Evolutionary conservation across 2,797 vertebrate genomes (phyloP).

Genomic region (Thalassophryne amazonica): DNA sequence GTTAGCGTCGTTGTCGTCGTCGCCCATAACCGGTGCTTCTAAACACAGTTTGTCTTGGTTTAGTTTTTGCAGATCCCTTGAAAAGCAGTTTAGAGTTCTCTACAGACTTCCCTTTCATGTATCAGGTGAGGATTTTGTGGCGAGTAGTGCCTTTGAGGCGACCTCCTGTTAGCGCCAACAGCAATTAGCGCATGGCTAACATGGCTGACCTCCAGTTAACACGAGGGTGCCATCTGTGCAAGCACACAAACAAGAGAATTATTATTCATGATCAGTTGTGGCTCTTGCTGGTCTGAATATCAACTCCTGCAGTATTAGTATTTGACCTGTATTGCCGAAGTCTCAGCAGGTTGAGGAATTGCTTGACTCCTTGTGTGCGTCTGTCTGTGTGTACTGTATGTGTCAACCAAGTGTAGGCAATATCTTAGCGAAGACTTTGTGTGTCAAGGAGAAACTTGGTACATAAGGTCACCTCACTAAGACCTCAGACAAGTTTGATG

Average conservation of each 20-base stretch:
- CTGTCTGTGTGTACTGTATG: too few relatives aligned
- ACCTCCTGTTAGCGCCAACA: conserved; percentile 21
- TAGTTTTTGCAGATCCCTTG: background rate
- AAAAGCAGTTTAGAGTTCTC: background rate
- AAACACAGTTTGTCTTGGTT: too few relatives aligned
- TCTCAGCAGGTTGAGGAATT: too few relatives aligned
- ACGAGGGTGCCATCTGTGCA: conserved; percentile 12
- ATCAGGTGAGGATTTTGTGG: background rate
- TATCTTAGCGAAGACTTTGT: too few relatives aligned
- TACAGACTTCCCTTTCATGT: background rate
- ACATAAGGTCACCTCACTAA: too few relatives aligned
- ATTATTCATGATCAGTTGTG: conserved; percentile 12
- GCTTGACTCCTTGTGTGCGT: too few relatives aligned
- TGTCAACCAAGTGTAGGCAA: too few relatives aligned
- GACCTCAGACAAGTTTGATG: too few relatives aligned
- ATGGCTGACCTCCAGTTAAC: conserved; percentile 31
- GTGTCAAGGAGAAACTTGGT: too few relatives aligned
- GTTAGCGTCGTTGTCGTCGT: too few relatives aligned
- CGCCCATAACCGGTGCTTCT: too few relatives aligned
- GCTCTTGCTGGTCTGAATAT: background rate
- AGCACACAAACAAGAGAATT: conserved; percentile 3
- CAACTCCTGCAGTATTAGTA: conserved; percentile 1
- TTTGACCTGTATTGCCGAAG: too few relatives aligned
- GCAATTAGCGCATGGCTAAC: conserved; percentile 25
- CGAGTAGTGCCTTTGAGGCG: conserved; percentile 7